These are phyloP conservation scores for Eciton burchellii DNA, from an alignment of 1,140 invertebrate species.

Conservation along the genomic window DNA sequence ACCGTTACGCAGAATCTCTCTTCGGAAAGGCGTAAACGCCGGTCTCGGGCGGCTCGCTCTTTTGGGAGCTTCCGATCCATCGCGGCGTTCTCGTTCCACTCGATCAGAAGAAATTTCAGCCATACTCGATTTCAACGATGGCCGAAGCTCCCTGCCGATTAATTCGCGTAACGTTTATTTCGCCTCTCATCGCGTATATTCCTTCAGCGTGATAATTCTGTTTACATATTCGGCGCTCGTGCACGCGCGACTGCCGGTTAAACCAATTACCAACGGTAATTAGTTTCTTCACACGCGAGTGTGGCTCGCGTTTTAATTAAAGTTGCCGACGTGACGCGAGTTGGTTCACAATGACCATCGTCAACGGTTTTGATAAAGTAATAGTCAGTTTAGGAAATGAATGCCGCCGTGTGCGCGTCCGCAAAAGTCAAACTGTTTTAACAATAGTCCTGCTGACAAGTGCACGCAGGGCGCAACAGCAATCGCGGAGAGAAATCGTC, in stretches of 20 bases:
- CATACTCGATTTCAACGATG: too few species aligned
- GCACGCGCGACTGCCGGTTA: neutral
- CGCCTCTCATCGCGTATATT: neutral
- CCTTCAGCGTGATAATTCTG: slow-evolving; percentile 5
- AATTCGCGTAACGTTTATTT: slow-evolving; percentile 22
- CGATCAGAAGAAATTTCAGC: neutral
- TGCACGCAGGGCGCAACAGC: neutral
- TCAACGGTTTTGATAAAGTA: slow-evolving; percentile 26
- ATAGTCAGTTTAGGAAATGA: neutral
- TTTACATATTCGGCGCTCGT: neutral
- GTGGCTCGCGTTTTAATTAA: slow-evolving; percentile 46
- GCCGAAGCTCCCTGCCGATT: neutral
- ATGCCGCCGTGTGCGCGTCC: neutral
- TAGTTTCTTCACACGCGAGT: slow-evolving; percentile 20
- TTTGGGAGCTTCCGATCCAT: neutral
- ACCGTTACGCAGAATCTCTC: neutral
- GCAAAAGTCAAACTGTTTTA: slow-evolving; percentile 19
- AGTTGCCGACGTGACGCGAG: slow-evolving; percentile 1
- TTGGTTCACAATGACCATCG: slow-evolving; percentile 16
- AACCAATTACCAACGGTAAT: slow-evolving; percentile 49
- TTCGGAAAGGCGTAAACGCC: neutral
- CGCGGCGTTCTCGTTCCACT: neutral
- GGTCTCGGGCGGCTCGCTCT: neutral
- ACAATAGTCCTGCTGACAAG: neutral
- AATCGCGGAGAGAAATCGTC: neutral